Base-by-base conservation (phyloP, 2,797 vertebrate species). In the Chaenodraco wilsoni region DNA sequence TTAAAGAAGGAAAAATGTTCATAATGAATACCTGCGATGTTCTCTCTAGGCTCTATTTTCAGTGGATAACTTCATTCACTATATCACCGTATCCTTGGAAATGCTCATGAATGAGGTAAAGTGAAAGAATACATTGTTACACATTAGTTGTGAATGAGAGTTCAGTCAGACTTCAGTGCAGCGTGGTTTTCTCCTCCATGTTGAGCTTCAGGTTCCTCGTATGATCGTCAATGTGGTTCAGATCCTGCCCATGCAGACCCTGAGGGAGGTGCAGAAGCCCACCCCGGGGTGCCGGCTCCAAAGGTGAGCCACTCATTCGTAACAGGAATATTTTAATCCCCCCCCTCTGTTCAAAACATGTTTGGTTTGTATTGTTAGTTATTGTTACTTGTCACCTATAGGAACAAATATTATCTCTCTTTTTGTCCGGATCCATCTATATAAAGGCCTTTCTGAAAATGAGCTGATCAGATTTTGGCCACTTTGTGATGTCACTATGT, bases 31-130 rank as follows among this genome's bases (percentile, higher is more conserved):
- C 23, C 23, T 83, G 58, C 60, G 57, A 1, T 51, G 27, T 74
- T 84, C 2, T 67, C 54, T 56, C 16, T 60, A 96, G 95, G 89
- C 85, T 75, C 88, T 94, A 10, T 95, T 93, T 72, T 95, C 95
- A 46, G 93, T 90, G 72, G 93, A 95, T 68, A 95, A 94, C 82
- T 96, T 94, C 81, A 88, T 96, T 65, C 88, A 94, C 83, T 94
- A 94, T 58, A 91, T 96, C 81, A 90, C 89, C 0, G 80, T 92
- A 46, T 92, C 95, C n/a, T 84, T 96, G 92, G 95, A 96, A 82
- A 94, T 95, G 93, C 91, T 96, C n/a, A 93, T 91, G 90, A 93
- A 92, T 27, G 95, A 95, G 94, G 95, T 96, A 84, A 78, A 61
- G 13, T n/a, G 4, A 51, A 64, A 10, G 9, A 63, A 17, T 46